Base-by-base conservation (phyloP, 1,140 invertebrate species). In the Galleria mellonella region DNA sequence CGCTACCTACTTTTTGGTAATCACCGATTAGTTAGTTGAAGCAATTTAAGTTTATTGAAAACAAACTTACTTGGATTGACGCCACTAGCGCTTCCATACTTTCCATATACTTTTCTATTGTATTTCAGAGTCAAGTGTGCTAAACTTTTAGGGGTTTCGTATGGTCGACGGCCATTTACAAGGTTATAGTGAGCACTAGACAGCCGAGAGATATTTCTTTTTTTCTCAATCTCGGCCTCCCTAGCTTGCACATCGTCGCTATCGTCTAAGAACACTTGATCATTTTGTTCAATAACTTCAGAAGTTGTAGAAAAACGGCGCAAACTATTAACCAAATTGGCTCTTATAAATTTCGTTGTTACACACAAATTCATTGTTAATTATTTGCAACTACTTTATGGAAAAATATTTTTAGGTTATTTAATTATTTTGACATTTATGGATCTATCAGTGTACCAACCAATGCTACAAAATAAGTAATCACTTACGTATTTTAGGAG, bases 51-150 rank as follows among this genome's bases (percentile, higher is more conserved):
- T 28, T 49, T 23, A 6, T 27, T 35, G 40, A 12, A 37, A 15
- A 15, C 28, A 38, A 23, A 64, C 65, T 77, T 69, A 83, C 82
- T 82, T 32, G 82, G 82, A 59, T 83, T 78, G 4, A 83, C 67
- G 11, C 82, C 82, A 62, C 78, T 85, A 0, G 62, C 56, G 27
- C 51, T 55, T 3, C 82, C 82, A 59, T 83, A 85, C 40, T 72
- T 78, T 28, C 82, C 82, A 60, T 79, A 85, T 53, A 85, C 57
- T 53, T 79, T 85, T 12, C 82, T 66, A 40, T 76, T 63, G 42
- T 82, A 82, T 47, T 85, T 85, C 4, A 85, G 75, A n/a, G 78
- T 85, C 9, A 81, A 52, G 53, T 85, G 82, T 0, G 73, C 62
- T 14, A 68, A 38, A 32, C 30, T 48, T 28, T 67, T 67, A 0